phyloP scores from a whole-genome alignment of 2,113 vertebrate species.

The Rhinolophus ferrumequinum region DNA sequence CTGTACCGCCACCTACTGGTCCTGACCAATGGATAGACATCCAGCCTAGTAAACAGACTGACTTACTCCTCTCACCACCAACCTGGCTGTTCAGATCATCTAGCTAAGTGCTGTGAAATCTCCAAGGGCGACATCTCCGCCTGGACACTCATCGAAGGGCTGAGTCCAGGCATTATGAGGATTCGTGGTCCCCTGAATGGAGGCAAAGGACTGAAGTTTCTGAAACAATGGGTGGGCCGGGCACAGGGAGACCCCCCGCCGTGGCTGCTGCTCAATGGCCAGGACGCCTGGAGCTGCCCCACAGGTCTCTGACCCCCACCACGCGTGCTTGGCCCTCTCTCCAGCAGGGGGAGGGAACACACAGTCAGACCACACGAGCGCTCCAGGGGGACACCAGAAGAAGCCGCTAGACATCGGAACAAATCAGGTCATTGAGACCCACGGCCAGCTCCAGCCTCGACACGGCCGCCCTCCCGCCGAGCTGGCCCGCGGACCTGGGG shows the following conservation, averaged over 20 bases:
- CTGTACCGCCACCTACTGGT: not conserved
- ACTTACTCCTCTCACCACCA: not conserved
- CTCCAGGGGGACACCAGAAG: not conserved
- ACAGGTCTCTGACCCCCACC: too few relatives aligned
- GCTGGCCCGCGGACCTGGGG: conserved; percentile 84
- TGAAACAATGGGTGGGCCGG: not conserved
- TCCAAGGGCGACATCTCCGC: not conserved
- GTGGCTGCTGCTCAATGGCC: fast-evolving
- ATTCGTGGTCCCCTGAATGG: too few relatives aligned
- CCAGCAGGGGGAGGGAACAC: not conserved
- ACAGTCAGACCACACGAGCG: not conserved
- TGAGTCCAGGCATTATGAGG: too few relatives aligned
- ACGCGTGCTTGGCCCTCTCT: not conserved
- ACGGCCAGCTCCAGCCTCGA: conserved; percentile 79
- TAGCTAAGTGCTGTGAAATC: not conserved
- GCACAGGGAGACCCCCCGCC: not conserved
- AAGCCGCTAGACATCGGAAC: conserved; percentile 89
- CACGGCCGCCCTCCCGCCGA: conserved; percentile 86
- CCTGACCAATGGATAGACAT: not conserved
- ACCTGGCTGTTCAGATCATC: too few relatives aligned
- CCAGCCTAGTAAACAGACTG: not conserved
- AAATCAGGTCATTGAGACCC: conserved; percentile 89
- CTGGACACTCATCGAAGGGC: not conserved
- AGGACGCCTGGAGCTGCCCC: fast-evolving
- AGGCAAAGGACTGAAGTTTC: not conserved